phyloP scores from a whole-genome alignment of 2,888 invertebrate genomes.

The Oscheius sp. region DNA sequence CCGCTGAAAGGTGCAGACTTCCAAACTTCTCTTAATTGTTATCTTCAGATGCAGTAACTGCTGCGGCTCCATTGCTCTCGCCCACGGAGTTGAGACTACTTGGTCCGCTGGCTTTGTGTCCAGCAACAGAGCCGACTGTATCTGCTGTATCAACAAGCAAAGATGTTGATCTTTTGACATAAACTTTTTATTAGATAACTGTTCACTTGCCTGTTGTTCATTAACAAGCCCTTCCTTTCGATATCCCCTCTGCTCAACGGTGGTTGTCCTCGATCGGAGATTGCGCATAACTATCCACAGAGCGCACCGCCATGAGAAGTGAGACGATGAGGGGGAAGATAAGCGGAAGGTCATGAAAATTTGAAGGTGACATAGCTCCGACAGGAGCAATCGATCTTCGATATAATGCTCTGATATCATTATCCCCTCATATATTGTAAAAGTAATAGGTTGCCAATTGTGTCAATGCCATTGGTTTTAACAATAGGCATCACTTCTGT shows the following conservation, averaged over 20 bases:
- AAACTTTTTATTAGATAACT: not conserved
- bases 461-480: too few relatives aligned
- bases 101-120: conserved; percentile 31
- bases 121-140: conserved; percentile 21
- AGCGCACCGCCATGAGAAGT: conserved; percentile 33
- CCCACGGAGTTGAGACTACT: not conserved
- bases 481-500: too few relatives aligned
- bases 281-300: conserved; percentile 22
- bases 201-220: not conserved
- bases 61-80: conserved; percentile 17
- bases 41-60: conserved; percentile 4
- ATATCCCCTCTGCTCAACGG: conserved; percentile 8
- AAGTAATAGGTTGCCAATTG: too few relatives aligned
- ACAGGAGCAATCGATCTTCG: conserved; percentile 33
- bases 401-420: conserved; percentile 30
- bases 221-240: not conserved
- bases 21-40: not conserved
- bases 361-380: conserved; percentile 29
- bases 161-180: conserved; percentile 15
- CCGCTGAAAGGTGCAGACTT: not conserved
- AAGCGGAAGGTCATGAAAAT: conserved; percentile 36
- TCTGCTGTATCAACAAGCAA: conserved; percentile 34
- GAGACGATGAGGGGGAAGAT: conserved; percentile 32
- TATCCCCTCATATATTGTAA: not conserved
- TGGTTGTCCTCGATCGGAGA: conserved; percentile 32